phyloP scores from a whole-genome alignment of 2,888 invertebrate species.

The Venustoraphidia nigricollis region DNA sequence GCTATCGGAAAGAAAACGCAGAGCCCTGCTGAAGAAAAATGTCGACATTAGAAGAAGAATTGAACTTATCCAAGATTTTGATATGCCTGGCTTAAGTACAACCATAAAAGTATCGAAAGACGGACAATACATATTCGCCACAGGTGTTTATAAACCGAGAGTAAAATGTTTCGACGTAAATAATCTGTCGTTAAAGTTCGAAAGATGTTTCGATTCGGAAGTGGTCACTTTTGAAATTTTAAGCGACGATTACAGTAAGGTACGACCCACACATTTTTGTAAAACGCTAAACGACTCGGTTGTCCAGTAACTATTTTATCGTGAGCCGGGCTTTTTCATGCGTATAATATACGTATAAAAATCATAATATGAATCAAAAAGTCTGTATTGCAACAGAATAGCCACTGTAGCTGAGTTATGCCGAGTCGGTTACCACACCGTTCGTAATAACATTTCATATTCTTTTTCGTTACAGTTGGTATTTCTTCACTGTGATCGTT shows the following conservation, averaged over 20 bases:
- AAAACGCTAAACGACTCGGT: too few relatives aligned
- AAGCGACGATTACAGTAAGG: constrained; percentile 94
- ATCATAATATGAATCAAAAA: not conserved
- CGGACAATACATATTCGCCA: constrained; percentile 80
- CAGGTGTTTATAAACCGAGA: constrained; percentile 93
- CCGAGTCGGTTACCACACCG: too few relatives aligned
- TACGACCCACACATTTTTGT: constrained; percentile 22
- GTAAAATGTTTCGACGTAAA: constrained; percentile 92
- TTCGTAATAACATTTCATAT: constrained; percentile 4
- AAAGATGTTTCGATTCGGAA: constrained; percentile 93
- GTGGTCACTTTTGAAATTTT: constrained; percentile 85
- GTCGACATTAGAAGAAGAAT: constrained; percentile 80
- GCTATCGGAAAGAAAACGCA: constrained; percentile 70
- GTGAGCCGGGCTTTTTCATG: too few relatives aligned
- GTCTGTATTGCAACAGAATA: not conserved
- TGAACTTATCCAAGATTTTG: constrained; percentile 96
- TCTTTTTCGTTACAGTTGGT: constrained; percentile 47
- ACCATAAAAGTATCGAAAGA: constrained; percentile 74
- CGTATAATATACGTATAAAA: not conserved
- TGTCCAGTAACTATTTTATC: too few relatives aligned
- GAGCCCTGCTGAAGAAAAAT: constrained; percentile 73
- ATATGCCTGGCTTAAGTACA: constrained; percentile 92
- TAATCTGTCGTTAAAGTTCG: constrained; percentile 93
- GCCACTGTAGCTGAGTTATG: not conserved
- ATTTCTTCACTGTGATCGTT: constrained; percentile 79